Evolutionary conservation across 2,888 invertebrate genomes (phyloP).

Genomic region (Pinctada fucata): DNA sequence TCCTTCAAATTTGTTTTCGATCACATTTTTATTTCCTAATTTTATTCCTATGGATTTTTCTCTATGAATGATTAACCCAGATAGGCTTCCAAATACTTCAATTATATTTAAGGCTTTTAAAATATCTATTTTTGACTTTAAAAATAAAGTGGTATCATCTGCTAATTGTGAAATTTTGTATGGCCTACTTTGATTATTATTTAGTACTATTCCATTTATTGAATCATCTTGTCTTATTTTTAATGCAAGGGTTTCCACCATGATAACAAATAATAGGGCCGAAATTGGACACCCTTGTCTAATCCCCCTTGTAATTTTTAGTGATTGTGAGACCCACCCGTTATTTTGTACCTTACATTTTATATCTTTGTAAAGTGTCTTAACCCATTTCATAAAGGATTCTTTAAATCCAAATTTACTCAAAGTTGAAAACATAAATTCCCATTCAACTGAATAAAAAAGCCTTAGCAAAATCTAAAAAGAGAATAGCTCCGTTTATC

Average conservation of each 20-base stretch:
- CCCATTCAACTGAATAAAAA: too few species aligned
- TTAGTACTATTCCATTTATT: background rate
- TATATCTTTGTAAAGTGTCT: too few species aligned
- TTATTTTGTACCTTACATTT: too few species aligned
- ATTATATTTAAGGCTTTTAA: background rate
- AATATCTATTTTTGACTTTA: background rate
- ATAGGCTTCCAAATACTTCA: background rate
- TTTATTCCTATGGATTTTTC: slow-evolving; percentile 6
- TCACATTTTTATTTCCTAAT: background rate
- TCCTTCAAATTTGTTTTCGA: slow-evolving; percentile 6
- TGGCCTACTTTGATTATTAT: too few species aligned
- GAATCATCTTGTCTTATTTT: background rate
- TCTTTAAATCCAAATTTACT: too few species aligned
- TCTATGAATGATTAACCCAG: slow-evolving; percentile 9
- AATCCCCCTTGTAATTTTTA: background rate
- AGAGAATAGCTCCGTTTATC: too few species aligned
- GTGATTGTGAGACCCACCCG: background rate
- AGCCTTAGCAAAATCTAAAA: too few species aligned
- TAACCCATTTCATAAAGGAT: too few species aligned
- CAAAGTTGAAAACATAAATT: too few species aligned
- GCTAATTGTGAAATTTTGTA: too few species aligned
- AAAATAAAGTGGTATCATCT: background rate
- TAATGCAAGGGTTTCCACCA: too few species aligned
- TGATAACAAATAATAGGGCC: too few species aligned
- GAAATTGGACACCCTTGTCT: background rate